Evolutionary conservation across 2,797 vertebrate genomes (phyloP).

Genomic region (Pangasius mekongensis): DNA sequence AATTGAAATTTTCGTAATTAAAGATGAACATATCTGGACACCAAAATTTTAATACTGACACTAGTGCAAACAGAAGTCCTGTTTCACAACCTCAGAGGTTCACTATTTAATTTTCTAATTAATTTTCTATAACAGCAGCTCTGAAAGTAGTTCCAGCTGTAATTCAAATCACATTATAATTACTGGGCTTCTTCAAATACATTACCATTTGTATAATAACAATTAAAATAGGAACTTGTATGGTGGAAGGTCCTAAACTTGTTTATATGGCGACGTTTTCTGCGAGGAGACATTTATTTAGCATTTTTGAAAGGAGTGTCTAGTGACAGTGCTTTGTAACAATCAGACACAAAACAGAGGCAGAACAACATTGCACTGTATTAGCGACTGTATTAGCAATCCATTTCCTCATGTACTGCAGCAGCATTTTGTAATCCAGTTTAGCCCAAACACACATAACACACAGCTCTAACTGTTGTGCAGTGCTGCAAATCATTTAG

Average conservation of each 20-base stretch:
- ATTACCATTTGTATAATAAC: background rate
- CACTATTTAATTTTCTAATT: background rate
- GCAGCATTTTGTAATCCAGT: background rate
- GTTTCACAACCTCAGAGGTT: background rate
- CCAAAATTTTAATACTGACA: background rate
- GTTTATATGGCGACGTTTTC: too few relatives aligned
- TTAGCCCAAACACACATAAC: background rate
- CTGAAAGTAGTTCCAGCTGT: background rate
- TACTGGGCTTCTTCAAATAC: background rate
- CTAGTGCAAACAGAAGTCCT: background rate
- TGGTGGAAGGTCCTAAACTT: background rate
- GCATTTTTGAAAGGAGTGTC: too few relatives aligned
- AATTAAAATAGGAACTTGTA: background rate
- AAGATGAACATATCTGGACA: background rate
- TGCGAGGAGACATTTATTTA: too few relatives aligned
- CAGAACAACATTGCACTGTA: background rate
- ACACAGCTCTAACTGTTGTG: background rate
- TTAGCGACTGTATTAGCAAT: too few relatives aligned
- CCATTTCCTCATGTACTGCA: background rate
- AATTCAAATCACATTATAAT: background rate
- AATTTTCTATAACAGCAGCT: background rate
- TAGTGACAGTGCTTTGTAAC: too few relatives aligned
- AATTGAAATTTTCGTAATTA: background rate
- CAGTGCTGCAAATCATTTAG: background rate
- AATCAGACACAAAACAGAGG: too few relatives aligned